Conservation (phyloP, 2,888 invertebrate genomes). For the Dermolepida albohirtum region DNA sequence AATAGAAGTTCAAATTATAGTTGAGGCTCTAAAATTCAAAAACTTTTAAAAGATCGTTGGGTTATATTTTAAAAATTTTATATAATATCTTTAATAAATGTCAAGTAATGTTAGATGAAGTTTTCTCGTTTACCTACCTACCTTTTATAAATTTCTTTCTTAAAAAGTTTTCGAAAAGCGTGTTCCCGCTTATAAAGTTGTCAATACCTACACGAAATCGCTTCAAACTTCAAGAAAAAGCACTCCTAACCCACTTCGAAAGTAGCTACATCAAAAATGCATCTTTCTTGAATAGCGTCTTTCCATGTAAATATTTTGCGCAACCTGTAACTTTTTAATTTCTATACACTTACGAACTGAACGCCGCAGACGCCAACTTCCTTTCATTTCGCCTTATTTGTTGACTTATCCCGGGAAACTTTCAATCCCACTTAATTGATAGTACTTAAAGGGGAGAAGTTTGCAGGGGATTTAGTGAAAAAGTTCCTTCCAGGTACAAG, state of each 20-base stretch:
- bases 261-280: constrained; percentile 21
- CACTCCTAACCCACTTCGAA: constrained; percentile 9
- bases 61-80: not conserved
- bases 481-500: constrained; percentile 34
- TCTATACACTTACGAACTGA: not conserved
- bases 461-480: constrained; percentile 35
- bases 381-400: constrained; percentile 1
- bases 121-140: constrained; percentile 21
- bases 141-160: constrained; percentile 3
- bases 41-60: not conserved
- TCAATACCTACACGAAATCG: constrained; percentile 17
- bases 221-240: constrained; percentile 1
- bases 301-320: constrained; percentile 9
- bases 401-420: constrained; percentile 26
- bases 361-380: constrained; percentile 5
- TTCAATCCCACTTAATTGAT: constrained; percentile 40
- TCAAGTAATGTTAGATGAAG: constrained; percentile 12
- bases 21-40: not conserved
- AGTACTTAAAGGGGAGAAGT: constrained; percentile 26
- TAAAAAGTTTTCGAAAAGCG: constrained; percentile 5
- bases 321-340: constrained; percentile 20
- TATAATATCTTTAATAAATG: constrained; percentile 13
- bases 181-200: constrained; percentile 12
- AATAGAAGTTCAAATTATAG: not conserved
- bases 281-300: constrained; percentile 7